Base-by-base conservation (phyloP, 2,888 invertebrate species). In the Drosophila paranaensis region DNA sequence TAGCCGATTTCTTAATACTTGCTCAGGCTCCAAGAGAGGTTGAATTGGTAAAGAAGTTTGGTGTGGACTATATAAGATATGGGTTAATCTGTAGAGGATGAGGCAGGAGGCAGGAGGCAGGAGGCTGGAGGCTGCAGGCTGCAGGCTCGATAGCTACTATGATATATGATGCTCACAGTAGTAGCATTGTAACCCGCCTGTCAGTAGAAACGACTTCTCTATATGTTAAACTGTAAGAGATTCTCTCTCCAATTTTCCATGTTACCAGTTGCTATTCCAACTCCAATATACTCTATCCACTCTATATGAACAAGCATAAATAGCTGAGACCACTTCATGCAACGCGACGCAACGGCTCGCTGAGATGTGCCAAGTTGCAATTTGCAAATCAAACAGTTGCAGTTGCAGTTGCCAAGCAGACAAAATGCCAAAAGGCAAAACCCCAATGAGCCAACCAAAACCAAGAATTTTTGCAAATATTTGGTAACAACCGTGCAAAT, bases 301-400 rank as follows among this genome's bases (percentile, higher is more conserved):
- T 6, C 2, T 11, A 3, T 50, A 20, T 20, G 16, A 16, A 16
- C 50, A 6, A 3, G 50, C 39, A 54, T 16, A 77, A 55, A 33
- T 16, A 42, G 51, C 61, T 51, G 39, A 43, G 50, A 55, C 56
- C 55, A 65, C 57, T 60, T 51, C 27, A 64, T 50, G 71, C 74
- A 71, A 77, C 55, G 50, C 37, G 60, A 77, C 51, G 63, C 42
- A 71, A 66, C 48, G 62, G 56, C 62, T 46, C 56, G 60, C 40
- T 48, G 42, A 71, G 62, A 60, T 75, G 58, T 62, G 77, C 46
- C 74, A 75, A 69, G 53, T 83, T 60, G 74, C 65, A 70, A 74
- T 66, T 83, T 70, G 70, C 69, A 70, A 82, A 71, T 86, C 74
- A 81, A 80, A 76, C 68, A 73, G 54, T 67, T 56, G 39, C 46